Base-by-base conservation (phyloP, 1,140 invertebrate genomes). In the Neodiprion virginianus region DNA sequence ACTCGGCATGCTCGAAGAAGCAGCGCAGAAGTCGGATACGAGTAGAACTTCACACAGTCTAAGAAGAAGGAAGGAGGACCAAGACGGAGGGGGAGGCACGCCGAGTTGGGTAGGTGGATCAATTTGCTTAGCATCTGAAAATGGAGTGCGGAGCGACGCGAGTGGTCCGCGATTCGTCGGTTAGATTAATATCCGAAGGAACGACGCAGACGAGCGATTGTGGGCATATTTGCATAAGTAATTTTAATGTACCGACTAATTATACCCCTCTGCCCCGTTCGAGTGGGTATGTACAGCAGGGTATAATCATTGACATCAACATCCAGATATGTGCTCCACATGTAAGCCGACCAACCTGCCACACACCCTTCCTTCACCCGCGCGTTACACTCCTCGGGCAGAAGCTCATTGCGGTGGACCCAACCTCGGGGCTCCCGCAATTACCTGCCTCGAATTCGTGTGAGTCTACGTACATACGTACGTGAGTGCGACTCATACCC, bases 161-260 rank as follows among this genome's bases (percentile, higher is more conserved):
- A 40, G 28, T 40, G 28, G 28, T 40, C 53, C 53, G 53, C 53
- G 53, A 61, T 61, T 61, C 53, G 53, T 8, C 8, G 53, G 53
- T 61, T 12, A 61, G 53, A 61, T 61, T 61, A 17, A 61, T 61
- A 61, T 61, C 53, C n/a, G 11, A 14, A 17, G 28, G 28, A 40
- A 40, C 28, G 28, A 40, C 28, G 28, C 5, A 40, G 28, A 40
- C 28, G 28, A 40, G 28, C 28, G 28, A 40, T 40, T 40, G 28
- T 40, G 28, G 28, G 2, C 28, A 14, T 61, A 61, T 61, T 61
- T 61, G 53, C 53, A 61, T 61, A 61, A 61, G 53, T 61, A 61
- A 61, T 61, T 61, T 61, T 61, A 61, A 61, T 61, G 53, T 61
- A 61, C 53, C n/a, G 53, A 61, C 53, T 61, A 61, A 61, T 61